A percentile compares a stretch with the other conserved stretches of the same genome.
phyloP scores from a whole-genome alignment of 2,888 invertebrate species.

The Hirtodrosophila trivittata region DNA sequence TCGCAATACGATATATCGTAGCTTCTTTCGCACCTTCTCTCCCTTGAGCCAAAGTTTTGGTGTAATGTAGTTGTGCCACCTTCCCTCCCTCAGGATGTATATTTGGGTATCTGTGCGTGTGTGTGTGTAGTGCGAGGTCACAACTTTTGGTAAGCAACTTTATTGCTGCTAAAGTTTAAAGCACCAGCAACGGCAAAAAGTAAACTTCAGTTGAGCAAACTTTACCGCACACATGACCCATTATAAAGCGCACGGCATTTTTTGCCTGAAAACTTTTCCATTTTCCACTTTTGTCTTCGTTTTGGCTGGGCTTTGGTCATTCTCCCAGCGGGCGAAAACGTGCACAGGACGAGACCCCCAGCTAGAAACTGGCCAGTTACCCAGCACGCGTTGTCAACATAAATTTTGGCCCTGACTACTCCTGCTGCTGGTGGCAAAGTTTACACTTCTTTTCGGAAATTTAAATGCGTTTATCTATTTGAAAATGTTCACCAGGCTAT shows the following conservation, averaged over 20 bases:
- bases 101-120: background rate
- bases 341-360: slow-evolving; percentile 4
- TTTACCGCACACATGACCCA: slow-evolving; percentile 70
- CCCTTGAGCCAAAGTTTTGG: background rate
- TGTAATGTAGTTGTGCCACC: background rate
- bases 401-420: slow-evolving; percentile 58
- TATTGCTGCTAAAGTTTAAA: slow-evolving; percentile 41
- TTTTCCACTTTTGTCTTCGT: slow-evolving; percentile 9
- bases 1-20: slow-evolving; percentile 1
- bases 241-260: slow-evolving; percentile 64
- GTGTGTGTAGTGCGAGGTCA: slow-evolving; percentile 18
- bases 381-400: slow-evolving; percentile 69
- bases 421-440: slow-evolving; percentile 54
- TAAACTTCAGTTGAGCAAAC: slow-evolving; percentile 41
- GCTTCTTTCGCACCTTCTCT: slow-evolving; percentile 16
- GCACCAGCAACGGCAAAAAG: slow-evolving; percentile 16
- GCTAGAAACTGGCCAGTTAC: slow-evolving; percentile 43
- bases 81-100: too few species aligned
- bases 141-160: slow-evolving; percentile 42
- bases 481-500: slow-evolving; percentile 45
- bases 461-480: slow-evolving; percentile 70
- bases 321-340: slow-evolving; percentile 26
- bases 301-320: slow-evolving; percentile 44
- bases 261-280: slow-evolving; percentile 17
- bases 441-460: slow-evolving; percentile 54